These are phyloP conservation scores for Antrozous pallidus DNA, from an alignment of 2,797 vertebrate species.

Conservation along the genomic window DNA sequence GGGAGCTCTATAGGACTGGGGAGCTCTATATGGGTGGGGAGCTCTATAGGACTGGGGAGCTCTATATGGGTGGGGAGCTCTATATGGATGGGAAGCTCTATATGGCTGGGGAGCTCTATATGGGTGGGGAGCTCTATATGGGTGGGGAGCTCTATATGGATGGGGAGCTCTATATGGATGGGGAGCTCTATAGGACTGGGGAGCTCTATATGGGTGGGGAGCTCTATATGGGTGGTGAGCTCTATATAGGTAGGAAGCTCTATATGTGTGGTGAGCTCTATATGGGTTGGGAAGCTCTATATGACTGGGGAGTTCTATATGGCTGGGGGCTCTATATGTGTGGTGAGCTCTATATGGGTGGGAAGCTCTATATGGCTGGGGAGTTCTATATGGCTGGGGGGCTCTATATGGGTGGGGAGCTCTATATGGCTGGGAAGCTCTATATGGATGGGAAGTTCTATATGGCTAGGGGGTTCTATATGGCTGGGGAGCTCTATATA, in stretches of 20 bases:
- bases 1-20: not conserved
- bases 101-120: not conserved
- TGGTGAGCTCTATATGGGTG: not conserved
- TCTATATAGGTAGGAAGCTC: no score
- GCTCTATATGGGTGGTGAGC: not conserved
- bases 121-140: not conserved
- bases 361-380: not conserved
- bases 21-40: not conserved
- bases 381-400: not conserved
- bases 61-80: not conserved
- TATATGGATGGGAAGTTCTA: not conserved
- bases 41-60: not conserved
- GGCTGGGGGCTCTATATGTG: no score
- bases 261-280: not conserved
- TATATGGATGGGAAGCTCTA: not conserved
- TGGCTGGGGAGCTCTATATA: not conserved
- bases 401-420: not conserved
- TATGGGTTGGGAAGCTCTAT: not conserved
- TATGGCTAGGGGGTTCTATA: not conserved
- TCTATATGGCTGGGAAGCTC: not conserved
- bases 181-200: not conserved
- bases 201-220: not conserved
- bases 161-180: not conserved
- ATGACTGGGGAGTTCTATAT: not conserved
- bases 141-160: not conserved